Evolutionary conservation across 2,113 vertebrate genomes (phyloP).

Genomic region (Seriola rivoliana): DNA sequence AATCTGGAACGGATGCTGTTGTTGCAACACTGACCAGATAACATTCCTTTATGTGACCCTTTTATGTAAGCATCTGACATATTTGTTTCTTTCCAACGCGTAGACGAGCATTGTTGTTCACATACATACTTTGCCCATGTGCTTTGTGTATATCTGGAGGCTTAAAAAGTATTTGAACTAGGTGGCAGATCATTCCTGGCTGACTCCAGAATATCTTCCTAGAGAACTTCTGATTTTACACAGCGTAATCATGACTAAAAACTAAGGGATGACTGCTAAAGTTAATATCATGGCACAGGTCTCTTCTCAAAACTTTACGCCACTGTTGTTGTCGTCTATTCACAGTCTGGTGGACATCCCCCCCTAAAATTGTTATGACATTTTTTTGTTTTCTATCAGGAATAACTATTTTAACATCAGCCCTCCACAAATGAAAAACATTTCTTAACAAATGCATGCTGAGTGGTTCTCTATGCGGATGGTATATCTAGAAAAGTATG

Average conservation of each 20-base stretch:
- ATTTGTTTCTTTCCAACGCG: background rate
- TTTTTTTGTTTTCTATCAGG: background rate
- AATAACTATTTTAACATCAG: background rate
- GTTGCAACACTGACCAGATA: background rate
- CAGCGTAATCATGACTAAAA: background rate
- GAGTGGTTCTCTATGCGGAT: background rate
- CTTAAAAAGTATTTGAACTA: background rate
- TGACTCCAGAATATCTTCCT: background rate
- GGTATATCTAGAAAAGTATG: background rate
- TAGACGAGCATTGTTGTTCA: constrained; percentile 11
- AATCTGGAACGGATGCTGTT: constrained; percentile 26
- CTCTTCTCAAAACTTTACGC: background rate
- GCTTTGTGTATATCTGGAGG: constrained; percentile 1
- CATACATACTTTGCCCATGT: constrained; percentile 6
- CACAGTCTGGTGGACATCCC: background rate
- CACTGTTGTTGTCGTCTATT: background rate
- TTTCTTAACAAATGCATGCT: background rate
- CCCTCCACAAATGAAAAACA: constrained; percentile 4
- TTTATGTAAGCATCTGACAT: constrained; percentile 26
- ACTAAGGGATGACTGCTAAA: background rate
- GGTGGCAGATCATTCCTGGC: background rate
- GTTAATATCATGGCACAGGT: background rate
- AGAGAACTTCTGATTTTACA: background rate
- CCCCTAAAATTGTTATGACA: background rate
- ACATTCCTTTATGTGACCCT: constrained; percentile 35